Base-by-base conservation (phyloP, 2,797 vertebrate genomes). In the Lepidocolaptes lacrymiger region DNA sequence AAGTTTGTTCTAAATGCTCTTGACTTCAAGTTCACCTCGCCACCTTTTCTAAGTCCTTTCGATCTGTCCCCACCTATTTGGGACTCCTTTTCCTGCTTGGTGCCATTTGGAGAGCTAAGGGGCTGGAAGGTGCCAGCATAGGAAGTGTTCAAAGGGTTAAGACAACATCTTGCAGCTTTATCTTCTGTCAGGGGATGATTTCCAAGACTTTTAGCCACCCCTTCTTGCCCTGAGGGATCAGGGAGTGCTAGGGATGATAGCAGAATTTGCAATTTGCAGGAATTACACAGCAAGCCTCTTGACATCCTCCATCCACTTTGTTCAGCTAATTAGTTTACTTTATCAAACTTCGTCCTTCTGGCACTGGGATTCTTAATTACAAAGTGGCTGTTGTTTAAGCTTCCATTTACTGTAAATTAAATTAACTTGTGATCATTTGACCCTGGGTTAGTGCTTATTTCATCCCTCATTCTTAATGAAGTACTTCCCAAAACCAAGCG, bases 241-340 rank as follows among this genome's bases (percentile, higher is more conserved):
- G 0, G 3, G 68, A 63, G 21, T 74, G 52, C 67, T 79, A 30
- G 55, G 36, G 28, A 76, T 55, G 22, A 85, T 62, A 89, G 74
- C n/a, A 72, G 67, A 71, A 73, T 89, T 62, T 61, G 39, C 69
- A 92, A 48, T 89, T 86, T 95, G 68, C 67, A 76, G 63, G 84
- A 92, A 86, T 93, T 80, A 93, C 41, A n/a, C 13, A 58, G 64
- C 88, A 92, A 72, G 32, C 78, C 30, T 92, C 89, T 67, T 48
- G 68, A 82, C 78, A 69, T 92, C 68, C 28, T 88, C 37, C 75
- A 92, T 83, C 68, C 73, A 54, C 89, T 95, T 95, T 91, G 94
- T 92, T 95, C 61, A 43, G 64, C 87, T 95, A 93, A 96, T 95
- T 77, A 83, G 72, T 89, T 95, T 85, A 81, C 24, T 90, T 94